Evolutionary conservation across 2,113 vertebrate species (phyloP).

Genomic region (Eulacestoma nigropectus): DNA sequence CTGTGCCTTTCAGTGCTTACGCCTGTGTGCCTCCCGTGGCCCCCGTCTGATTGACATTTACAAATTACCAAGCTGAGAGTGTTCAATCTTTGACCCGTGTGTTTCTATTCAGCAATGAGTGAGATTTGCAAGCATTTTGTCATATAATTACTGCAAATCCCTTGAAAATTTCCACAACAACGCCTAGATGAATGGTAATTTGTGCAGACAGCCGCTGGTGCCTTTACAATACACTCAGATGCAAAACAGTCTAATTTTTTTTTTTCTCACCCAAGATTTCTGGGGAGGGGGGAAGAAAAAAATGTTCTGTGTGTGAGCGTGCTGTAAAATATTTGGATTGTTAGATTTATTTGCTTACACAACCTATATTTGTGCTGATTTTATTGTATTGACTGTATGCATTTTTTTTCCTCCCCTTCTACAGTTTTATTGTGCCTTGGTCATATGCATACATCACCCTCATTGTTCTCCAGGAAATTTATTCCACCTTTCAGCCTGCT

Average conservation of each 20-base stretch:
- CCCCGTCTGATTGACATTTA: conserved; percentile 96
- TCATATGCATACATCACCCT: conserved; percentile 75
- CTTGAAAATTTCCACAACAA: conserved; percentile 93
- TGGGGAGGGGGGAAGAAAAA: background rate
- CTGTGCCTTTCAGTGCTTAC: conserved; percentile 51
- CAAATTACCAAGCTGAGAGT: conserved; percentile 97
- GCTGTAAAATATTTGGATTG: conserved; percentile 72
- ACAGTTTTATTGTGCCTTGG: conserved; percentile 77
- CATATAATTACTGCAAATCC: conserved; percentile 99
- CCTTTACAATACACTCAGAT: conserved; percentile 67
- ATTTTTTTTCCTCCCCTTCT: conserved; percentile 69
- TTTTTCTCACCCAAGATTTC: conserved; percentile 51
- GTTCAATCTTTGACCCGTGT: conserved; percentile 96
- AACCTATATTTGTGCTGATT: conserved; percentile 73
- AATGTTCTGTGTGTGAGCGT: background rate
- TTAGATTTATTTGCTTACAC: conserved; percentile 78
- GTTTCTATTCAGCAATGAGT: conserved; percentile 92
- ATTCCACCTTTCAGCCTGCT: conserved; percentile 69
- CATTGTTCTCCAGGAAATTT: conserved; percentile 77
- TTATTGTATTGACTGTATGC: conserved; percentile 76
- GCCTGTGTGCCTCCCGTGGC: conserved; percentile 76
- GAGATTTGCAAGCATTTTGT: conserved; percentile 98
- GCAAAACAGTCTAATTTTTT: conserved; percentile 67
- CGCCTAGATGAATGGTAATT: conserved; percentile 87
- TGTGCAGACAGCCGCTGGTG: conserved; percentile 75